phyloP scores from a whole-genome alignment of 2,888 invertebrate species.

The Spodoptera exigua region DNA sequence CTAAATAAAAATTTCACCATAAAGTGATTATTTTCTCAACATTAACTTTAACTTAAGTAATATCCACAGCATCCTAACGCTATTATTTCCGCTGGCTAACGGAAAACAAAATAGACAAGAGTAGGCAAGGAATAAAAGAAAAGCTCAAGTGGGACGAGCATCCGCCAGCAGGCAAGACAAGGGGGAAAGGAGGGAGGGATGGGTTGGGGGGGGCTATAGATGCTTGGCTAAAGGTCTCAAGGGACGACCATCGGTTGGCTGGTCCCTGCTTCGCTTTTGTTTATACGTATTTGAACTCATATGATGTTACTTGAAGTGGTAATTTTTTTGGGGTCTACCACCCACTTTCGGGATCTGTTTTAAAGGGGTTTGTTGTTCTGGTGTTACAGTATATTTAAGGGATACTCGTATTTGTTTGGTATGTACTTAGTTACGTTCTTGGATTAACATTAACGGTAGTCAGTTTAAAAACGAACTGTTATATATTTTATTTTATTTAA shows the following conservation, averaged over 20 bases:
- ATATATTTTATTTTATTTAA: too few species aligned
- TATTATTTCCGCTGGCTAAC: constrained; percentile 86
- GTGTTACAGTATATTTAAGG: background rate
- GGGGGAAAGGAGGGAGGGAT: constrained; percentile 54
- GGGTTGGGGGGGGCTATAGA: constrained; percentile 57
- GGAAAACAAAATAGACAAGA: constrained; percentile 88
- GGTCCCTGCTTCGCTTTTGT: constrained; percentile 77
- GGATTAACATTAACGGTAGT: too few species aligned
- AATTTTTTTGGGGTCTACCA: constrained; percentile 52
- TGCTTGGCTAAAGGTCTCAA: constrained; percentile 64
- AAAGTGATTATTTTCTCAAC: background rate
- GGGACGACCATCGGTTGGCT: constrained; percentile 67
- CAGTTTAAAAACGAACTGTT: too few species aligned
- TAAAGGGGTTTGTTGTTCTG: background rate
- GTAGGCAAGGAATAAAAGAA: constrained; percentile 87
- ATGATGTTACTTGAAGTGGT: constrained; percentile 64
- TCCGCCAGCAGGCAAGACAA: constrained; percentile 64
- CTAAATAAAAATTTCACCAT: too few species aligned
- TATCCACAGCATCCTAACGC: constrained; percentile 73
- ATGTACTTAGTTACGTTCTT: background rate
- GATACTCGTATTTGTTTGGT: background rate
- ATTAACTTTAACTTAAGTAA: constrained; percentile 12
- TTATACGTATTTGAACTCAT: constrained; percentile 78
- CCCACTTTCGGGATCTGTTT: constrained; percentile 14
- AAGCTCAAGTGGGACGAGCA: constrained; percentile 86